phyloP scores from a whole-genome alignment of 2,113 vertebrate species.

The Antigone vipio region DNA sequence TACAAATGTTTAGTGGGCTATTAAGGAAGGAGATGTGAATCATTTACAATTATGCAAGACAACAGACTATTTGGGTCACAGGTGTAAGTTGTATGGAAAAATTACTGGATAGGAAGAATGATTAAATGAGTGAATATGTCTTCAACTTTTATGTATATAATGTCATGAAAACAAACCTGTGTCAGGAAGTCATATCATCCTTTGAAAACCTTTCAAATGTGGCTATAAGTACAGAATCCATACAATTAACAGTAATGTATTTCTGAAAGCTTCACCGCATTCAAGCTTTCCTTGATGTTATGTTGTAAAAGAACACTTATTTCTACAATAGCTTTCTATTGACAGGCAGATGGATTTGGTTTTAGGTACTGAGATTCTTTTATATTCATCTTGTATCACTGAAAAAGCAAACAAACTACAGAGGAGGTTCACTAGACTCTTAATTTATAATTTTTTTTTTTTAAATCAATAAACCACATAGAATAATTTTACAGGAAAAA shows the following conservation, averaged over 20 bases:
- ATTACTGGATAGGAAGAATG: background rate
- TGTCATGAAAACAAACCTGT: background rate
- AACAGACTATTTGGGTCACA: background rate
- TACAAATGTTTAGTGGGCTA: background rate
- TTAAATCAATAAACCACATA: background rate
- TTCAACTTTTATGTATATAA: background rate
- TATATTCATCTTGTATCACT: background rate
- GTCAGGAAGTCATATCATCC: background rate
- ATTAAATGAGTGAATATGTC: background rate
- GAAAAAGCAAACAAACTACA: background rate
- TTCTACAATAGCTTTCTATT: background rate
- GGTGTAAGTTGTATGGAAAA: background rate
- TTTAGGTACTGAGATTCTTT: background rate
- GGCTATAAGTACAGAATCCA: background rate
- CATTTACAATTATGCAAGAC: background rate
- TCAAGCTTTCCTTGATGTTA: background rate
- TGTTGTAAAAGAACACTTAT: background rate
- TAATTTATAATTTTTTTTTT: background rate
- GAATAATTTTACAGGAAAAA: background rate
- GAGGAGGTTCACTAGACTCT: background rate
- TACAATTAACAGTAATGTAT: background rate
- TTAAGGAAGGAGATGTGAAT: background rate
- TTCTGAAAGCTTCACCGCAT: background rate
- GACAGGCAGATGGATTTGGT: background rate
- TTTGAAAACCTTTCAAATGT: background rate